Percentiles rank a stretch among this genome's conserved stretches.
These are phyloP conservation scores for Mastomys coucha DNA, from an alignment of 2,113 vertebrate species.

Conservation along the genomic window DNA sequence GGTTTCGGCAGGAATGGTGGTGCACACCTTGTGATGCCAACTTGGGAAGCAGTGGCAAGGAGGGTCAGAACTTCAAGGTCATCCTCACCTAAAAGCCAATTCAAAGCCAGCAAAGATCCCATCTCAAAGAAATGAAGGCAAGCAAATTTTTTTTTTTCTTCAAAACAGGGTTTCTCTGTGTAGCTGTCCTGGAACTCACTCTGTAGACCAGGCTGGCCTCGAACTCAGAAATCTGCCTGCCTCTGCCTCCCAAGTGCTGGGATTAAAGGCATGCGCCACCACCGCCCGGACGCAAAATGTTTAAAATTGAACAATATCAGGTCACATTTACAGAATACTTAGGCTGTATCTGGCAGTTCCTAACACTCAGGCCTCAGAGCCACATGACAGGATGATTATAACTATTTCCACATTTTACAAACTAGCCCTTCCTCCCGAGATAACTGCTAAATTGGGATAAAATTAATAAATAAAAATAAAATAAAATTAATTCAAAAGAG, in stretches of 20 bases:
- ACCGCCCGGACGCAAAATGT: too few relatives aligned
- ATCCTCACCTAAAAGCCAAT: neutral
- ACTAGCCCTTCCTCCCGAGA: neutral
- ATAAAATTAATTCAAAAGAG: neutral
- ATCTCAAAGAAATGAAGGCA: neutral
- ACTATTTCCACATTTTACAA: neutral
- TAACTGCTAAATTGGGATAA: neutral
- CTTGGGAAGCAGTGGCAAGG: neutral
- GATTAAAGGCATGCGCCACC: too few relatives aligned
- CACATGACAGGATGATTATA: neutral
- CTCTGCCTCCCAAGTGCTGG: too few relatives aligned
- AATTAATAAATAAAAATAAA: too few relatives aligned
- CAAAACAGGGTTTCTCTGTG: too few relatives aligned
- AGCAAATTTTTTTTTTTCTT: too few relatives aligned
- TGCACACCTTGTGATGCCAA: neutral
- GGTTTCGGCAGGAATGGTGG: neutral
- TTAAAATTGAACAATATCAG: neutral
- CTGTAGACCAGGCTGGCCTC: too few relatives aligned
- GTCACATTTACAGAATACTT: neutral
- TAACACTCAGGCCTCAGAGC: neutral
- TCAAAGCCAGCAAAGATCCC: neutral
- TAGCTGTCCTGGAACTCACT: too few relatives aligned
- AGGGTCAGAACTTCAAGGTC: neutral
- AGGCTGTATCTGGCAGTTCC: neutral
- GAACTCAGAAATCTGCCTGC: too few relatives aligned